Percentiles rank a stretch among this genome's conserved stretches.
These are phyloP conservation scores for Tenrec ecaudatus DNA, from an alignment of 2,113 vertebrate species.

Conservation along the genomic window DNA sequence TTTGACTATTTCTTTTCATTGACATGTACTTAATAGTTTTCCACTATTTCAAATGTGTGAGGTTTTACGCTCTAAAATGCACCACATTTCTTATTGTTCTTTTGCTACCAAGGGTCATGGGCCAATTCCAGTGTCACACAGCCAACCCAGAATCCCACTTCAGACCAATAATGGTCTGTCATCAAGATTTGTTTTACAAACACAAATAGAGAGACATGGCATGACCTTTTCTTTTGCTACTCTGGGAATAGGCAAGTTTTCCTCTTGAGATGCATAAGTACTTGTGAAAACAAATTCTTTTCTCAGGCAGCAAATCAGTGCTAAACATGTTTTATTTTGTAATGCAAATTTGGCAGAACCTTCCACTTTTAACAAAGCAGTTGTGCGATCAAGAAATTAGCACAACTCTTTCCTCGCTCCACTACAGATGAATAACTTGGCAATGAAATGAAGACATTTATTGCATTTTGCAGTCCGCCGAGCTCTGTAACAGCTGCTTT, in stretches of 20 bases:
- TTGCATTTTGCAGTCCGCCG: constrained; percentile 72
- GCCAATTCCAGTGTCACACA: not conserved
- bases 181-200: not conserved
- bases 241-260: not conserved
- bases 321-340: constrained; percentile 45
- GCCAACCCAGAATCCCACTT: not conserved
- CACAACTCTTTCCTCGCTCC: constrained; percentile 34
- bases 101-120: not conserved
- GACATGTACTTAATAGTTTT: not conserved
- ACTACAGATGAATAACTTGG: constrained; percentile 58
- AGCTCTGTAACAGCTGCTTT: constrained; percentile 65
- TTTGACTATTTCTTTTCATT: constrained; percentile 22
- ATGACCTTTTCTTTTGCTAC: not conserved
- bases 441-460: constrained; percentile 70
- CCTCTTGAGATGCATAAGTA: constrained; percentile 2
- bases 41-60: not conserved
- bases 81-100: not conserved
- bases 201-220: not conserved
- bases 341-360: constrained; percentile 64
- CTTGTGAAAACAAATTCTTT: constrained; percentile 52
- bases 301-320: constrained; percentile 26
- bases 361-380: constrained; percentile 64
- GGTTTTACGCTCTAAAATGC: not conserved
- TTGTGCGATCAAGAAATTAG: constrained; percentile 69
- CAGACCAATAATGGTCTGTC: not conserved